phyloP scores from a whole-genome alignment of 2,797 vertebrate species.

The Fistularia commersonii region DNA sequence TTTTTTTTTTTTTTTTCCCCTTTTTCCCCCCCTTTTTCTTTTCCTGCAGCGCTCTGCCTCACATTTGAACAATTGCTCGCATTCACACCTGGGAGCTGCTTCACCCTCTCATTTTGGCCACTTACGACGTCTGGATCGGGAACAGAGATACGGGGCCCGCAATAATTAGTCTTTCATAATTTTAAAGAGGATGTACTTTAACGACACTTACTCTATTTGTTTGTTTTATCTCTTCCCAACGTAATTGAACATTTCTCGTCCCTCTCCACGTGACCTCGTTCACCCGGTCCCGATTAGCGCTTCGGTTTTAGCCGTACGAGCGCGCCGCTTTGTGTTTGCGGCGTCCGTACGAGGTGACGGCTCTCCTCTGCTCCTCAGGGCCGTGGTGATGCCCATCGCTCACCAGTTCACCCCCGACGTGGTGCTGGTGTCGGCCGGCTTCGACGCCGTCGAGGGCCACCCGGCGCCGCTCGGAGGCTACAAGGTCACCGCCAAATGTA shows the following conservation, averaged over 20 bases:
- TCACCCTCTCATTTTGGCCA: conserved; percentile 46
- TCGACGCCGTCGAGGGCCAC: conserved; percentile 89
- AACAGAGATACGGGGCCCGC: too few relatives aligned
- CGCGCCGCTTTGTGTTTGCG: too few relatives aligned
- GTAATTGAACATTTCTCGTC: too few relatives aligned
- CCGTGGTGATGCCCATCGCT: conserved; percentile 92
- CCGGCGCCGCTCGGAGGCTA: conserved; percentile 83
- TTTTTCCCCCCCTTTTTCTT: too few relatives aligned
- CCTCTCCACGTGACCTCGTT: too few relatives aligned
- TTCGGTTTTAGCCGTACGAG: too few relatives aligned
- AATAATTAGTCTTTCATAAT: too few relatives aligned
- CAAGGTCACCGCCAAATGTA: conserved; percentile 93
- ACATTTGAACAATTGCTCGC: conserved; percentile 55
- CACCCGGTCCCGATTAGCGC: too few relatives aligned
- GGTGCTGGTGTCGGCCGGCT: conserved; percentile 91
- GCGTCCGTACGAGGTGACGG: too few relatives aligned
- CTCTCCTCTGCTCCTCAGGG: conserved; percentile 81
- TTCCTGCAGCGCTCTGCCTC: conserved; percentile 27
- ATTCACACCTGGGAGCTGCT: conserved; percentile 59
- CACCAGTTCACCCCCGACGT: conserved; percentile 88
- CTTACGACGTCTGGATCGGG: conserved; percentile 40
- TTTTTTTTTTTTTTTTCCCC: background rate
- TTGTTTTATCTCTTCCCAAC: too few relatives aligned
- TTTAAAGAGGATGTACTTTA: too few relatives aligned
- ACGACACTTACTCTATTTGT: too few relatives aligned